Conservation (phyloP, 1,140 invertebrate species). For the Tetraneura akinire region DNA sequence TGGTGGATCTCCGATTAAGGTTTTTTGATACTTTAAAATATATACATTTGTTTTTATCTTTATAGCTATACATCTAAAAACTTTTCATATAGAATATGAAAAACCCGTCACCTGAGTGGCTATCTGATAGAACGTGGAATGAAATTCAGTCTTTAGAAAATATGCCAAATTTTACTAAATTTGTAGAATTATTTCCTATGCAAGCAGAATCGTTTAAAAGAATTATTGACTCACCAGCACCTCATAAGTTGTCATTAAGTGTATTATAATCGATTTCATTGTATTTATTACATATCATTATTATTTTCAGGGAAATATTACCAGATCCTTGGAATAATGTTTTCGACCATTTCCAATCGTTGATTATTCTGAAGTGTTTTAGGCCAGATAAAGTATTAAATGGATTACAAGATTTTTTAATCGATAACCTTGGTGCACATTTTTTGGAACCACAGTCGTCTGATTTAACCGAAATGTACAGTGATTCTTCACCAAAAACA, state of each 20-base stretch:
- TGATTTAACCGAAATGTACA: conserved; percentile 80
- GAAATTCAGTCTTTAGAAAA: conserved; percentile 56
- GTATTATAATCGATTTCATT: conserved; percentile 49
- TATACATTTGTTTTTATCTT: conserved; percentile 77
- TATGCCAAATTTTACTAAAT: conserved; percentile 61
- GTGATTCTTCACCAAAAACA: conserved; percentile 77
- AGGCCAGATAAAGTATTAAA: conserved; percentile 83
- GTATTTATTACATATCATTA: not conserved
- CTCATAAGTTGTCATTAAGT: conserved; percentile 60
- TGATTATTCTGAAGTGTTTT: conserved; percentile 80
- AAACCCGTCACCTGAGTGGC: conserved; percentile 65
- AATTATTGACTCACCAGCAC: conserved; percentile 64
- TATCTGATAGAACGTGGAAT: not conserved
- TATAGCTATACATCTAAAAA: conserved; percentile 74
- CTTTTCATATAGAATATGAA: conserved; percentile 79
- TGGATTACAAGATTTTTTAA: conserved; percentile 61
- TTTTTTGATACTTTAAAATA: conserved; percentile 71
- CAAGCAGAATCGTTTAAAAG: conserved; percentile 62
- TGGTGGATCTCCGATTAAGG: conserved; percentile 75
- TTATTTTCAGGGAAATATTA: conserved; percentile 58
- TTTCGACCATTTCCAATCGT: conserved; percentile 62
- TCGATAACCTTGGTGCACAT: conserved; percentile 71
- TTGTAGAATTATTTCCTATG: conserved; percentile 61
- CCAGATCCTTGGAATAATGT: conserved; percentile 69
- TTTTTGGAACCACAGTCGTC: conserved; percentile 89